Evolutionary conservation across 2,113 vertebrate genomes (phyloP), one percentile per base, ranked within the genome.

Genomic region (Epinephelus cyanopodus): DNA sequence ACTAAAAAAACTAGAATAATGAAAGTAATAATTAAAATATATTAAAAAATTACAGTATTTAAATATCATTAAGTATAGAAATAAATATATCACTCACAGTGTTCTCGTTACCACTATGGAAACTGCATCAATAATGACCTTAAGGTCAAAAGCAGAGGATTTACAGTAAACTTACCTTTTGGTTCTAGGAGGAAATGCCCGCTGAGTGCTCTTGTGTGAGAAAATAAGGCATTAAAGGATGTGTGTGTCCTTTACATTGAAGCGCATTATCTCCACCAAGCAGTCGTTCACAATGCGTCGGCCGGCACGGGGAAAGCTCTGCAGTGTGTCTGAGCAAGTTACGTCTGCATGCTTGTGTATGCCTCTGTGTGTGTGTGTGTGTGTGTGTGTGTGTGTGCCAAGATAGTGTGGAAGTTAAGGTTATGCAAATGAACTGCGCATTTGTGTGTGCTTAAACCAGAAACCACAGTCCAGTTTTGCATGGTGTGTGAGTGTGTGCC

Each of bases 111-210:
- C 6, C n/a, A 6, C 18, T 23, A 14, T 37, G 0, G 4, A 76
- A 69, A 19, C 0, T 11, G 58, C 47, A 67, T 52, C 5, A 60
- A 66, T 4, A 48, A 12, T 56, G 0, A 67, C 58, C 4, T 33
- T 39, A 33, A 56, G 73, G 15, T 33, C 10, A 80, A 74, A 4
- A 17, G 15, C 25, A 39, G 29, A 65, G 42, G 42, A 12, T 10
- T 45, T 45, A 11, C 42, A 45, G 42, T 45, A 11, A 12, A 45
- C 12, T 39, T 58, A 89, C 74, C 74, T 83, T 90, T 78, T 21
- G 2, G 25, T 68, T 77, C 5, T 27, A 29, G 53, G 61, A 80
- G 56, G 18, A 61, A 47, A 3, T 54, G 33, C 19, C 56, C 65
- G 54, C 11, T 0, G 29, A 27, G 45, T 71, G 37, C 10, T 81